These are phyloP conservation scores for Drosophila macrospina DNA, from an alignment of 2,888 invertebrate species.

Conservation along the genomic window DNA sequence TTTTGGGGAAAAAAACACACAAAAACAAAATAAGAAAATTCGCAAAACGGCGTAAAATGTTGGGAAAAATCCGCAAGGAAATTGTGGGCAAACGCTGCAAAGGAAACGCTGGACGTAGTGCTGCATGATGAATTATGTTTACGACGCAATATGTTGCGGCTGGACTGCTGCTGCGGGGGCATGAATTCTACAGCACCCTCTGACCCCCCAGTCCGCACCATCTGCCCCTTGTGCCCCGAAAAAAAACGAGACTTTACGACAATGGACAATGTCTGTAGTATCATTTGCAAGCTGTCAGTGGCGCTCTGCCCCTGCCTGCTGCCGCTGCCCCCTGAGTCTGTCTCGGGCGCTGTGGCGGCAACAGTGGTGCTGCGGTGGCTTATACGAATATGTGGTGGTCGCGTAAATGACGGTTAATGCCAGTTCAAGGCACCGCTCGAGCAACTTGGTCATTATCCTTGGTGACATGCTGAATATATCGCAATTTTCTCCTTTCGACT, in stretches of 20 bases:
- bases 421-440: conserved; percentile 43
- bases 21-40: conserved; percentile 57
- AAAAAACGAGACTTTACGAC: conserved; percentile 66
- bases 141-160: conserved; percentile 80
- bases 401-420: conserved; percentile 72
- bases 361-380: conserved; percentile 9
- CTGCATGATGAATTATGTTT: conserved; percentile 81
- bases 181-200: conserved; percentile 12
- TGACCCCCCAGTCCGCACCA: neutral
- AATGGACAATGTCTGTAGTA: conserved; percentile 59
- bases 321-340: neutral
- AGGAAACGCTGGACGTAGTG: conserved; percentile 43
- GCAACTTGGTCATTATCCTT: conserved; percentile 48
- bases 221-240: neutral
- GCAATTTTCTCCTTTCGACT: conserved; percentile 20
- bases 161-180: conserved; percentile 24
- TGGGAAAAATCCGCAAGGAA: conserved; percentile 75
- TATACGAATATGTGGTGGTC: conserved; percentile 35
- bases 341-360: neutral
- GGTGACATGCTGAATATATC: conserved; percentile 26
- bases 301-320: conserved; percentile 7
- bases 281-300: conserved; percentile 77
- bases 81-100: conserved; percentile 39
- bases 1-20: conserved; percentile 33
- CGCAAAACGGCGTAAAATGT: conserved; percentile 74